Percentiles rank a stretch among this genome's conserved stretches.
phyloP scores from a whole-genome alignment of 1,140 invertebrate genomes.

The Drosophila dunni region DNA sequence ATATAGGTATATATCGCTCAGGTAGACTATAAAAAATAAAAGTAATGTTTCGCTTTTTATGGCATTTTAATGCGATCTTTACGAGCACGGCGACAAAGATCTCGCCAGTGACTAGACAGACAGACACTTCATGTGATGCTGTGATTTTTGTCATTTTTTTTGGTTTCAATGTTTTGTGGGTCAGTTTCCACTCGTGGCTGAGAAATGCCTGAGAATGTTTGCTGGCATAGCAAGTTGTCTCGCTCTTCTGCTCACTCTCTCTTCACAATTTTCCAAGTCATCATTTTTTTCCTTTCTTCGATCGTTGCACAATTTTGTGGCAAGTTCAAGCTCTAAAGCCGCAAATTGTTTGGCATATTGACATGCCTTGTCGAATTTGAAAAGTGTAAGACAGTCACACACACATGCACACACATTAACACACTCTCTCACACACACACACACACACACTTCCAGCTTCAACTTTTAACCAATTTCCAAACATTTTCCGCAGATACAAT shows the following conservation, averaged over 20 bases:
- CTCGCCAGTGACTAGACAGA: conserved; percentile 23
- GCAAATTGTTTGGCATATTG: conserved; percentile 7
- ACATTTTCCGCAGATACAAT: conserved; percentile 60
- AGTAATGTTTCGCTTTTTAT: conserved; percentile 65
- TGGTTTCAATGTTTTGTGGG: conserved; percentile 33
- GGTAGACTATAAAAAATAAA: conserved; percentile 56
- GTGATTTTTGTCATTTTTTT: neutral
- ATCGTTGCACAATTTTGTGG: neutral
- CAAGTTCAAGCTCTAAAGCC: neutral
- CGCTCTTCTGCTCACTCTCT: neutral
- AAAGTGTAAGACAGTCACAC: neutral
- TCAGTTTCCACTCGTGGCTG: conserved; percentile 10
- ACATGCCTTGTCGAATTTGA: conserved; percentile 5
- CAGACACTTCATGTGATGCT: conserved; percentile 5
- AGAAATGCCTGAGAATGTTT: conserved; percentile 16
- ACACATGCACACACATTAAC: neutral
- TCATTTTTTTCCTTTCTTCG: neutral
- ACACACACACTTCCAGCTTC: neutral
- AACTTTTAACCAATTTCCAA: conserved; percentile 56
- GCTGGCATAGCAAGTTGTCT: neutral
- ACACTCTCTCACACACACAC: neutral
- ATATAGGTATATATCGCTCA: conserved; percentile 3
- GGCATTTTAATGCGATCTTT: conserved; percentile 74
- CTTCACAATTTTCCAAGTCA: neutral
- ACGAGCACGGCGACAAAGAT: conserved; percentile 71